A percentile compares a stretch with the other conserved stretches of the same genome.
Conservation (phyloP, 1,140 invertebrate species). For the Hermetia illucens region DNA sequence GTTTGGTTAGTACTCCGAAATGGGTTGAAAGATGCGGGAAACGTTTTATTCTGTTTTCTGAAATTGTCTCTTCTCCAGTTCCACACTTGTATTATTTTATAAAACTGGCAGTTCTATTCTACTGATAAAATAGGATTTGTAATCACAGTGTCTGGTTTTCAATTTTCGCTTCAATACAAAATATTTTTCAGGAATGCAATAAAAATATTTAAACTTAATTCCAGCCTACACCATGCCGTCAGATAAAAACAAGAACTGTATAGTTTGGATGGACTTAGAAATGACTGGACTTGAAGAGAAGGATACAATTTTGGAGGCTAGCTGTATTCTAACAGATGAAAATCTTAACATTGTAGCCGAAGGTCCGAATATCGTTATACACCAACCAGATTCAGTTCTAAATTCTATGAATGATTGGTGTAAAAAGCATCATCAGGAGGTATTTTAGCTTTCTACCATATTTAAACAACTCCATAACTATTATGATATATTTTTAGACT, state of each 20-base stretch:
- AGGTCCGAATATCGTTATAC: conserved; percentile 63
- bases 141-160: too few relatives aligned
- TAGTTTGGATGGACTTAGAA: conserved; percentile 46
- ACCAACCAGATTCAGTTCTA: conserved; percentile 59
- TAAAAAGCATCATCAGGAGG: conserved; percentile 45
- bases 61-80: too few relatives aligned
- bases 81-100: too few relatives aligned
- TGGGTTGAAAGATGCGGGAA: too few relatives aligned
- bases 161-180: too few relatives aligned
- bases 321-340: conserved; percentile 73
- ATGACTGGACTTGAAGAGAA: conserved; percentile 67
- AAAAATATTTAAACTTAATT: too few relatives aligned
- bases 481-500: conserved; percentile 38
- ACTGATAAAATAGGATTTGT: too few relatives aligned
- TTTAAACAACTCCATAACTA: conserved; percentile 4
- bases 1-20: too few relatives aligned
- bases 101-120: too few relatives aligned
- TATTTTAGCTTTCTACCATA: not conserved
- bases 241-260: conserved; percentile 9
- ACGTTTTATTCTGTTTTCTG: too few relatives aligned
- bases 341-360: conserved; percentile 66
- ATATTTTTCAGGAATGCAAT: too few relatives aligned
- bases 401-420: conserved; percentile 76
- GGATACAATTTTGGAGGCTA: conserved; percentile 76
- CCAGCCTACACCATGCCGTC: not conserved